Base-by-base conservation (phyloP, 2,888 invertebrate species). In the Diarsia dahlii region DNA sequence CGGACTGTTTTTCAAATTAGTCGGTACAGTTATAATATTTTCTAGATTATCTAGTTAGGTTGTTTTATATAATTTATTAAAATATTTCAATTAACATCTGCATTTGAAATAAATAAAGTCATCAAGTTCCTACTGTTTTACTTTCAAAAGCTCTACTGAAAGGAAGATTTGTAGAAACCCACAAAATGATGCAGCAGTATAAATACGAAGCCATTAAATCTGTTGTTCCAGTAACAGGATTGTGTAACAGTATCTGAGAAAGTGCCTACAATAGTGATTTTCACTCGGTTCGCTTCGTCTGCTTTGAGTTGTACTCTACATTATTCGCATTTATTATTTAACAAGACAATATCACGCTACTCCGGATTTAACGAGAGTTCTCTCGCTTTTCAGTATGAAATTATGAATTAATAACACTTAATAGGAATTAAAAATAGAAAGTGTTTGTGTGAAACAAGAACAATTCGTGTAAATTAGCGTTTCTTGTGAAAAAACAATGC, bases 281-380 rank as follows among this genome's bases (percentile, higher is more conserved):
- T 80, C 73, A 62, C 84, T 86, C 69, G 79, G 79, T 76, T 74
- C 73, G 71, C 74, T 80, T 86, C 84, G 74, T 77, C 74, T 80
- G 83, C 84, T 86, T 78, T 68, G 64, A 74, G 75, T 76, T 46
- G 78, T 85, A 80, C 62, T n/a, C 78, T 84, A 76, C 79, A 86
- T 83, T 83, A 80, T 80, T 78, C 84, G 67, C 78, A 86, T 80
- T 82, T 86, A 84, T 83, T 85, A 84, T 86, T 78, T 86, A 84
- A 78, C 70, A 85, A 76, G 75, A 78, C 78, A 87, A 80, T 81
- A 78, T 79, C 66, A 87, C 68, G 73, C 81, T 78, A 71, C 68
- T 87, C 70, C 46, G 75, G 73, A 78, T 80, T 75, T 70, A 78
- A 80, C 73, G 54, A 85, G 76, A 78, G 58, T 71, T 75, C 48